Evolutionary conservation across 2,113 vertebrate species (phyloP).

Genomic region (Leiothrix lutea): DNA sequence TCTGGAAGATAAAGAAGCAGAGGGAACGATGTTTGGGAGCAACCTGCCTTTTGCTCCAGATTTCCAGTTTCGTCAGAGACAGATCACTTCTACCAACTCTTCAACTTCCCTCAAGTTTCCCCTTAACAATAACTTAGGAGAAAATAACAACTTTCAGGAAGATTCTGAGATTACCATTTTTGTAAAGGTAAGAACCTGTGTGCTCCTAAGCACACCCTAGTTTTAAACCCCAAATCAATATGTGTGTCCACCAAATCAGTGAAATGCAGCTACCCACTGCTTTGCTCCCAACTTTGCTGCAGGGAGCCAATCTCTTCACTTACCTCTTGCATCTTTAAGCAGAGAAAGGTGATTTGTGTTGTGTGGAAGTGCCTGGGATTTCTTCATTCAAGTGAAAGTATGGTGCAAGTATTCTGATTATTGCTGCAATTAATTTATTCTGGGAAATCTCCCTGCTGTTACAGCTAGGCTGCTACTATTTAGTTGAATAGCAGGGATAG

Average conservation of each 20-base stretch:
- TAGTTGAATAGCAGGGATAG: not conserved
- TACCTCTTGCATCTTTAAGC: not conserved
- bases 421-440: not conserved
- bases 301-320: not conserved
- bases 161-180: constrained; percentile 56
- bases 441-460: not conserved
- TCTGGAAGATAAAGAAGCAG: not conserved
- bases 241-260: not conserved
- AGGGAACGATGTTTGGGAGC: not conserved
- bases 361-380: not conserved
- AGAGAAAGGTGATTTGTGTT: not conserved
- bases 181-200: constrained; percentile 74
- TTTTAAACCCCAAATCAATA: not conserved
- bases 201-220: not conserved
- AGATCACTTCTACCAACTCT: not conserved
- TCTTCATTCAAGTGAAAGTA: not conserved
- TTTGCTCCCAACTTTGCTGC: not conserved
- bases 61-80: constrained; percentile 11
- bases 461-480: not conserved
- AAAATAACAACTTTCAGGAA: not conserved
- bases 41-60: not conserved
- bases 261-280: not conserved
- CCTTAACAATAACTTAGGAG: not conserved
- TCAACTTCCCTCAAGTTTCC: not conserved
- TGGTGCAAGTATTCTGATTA: not conserved